Evolutionary conservation across 2,797 vertebrate species (phyloP).

Genomic region (Euthynnus affinis): DNA sequence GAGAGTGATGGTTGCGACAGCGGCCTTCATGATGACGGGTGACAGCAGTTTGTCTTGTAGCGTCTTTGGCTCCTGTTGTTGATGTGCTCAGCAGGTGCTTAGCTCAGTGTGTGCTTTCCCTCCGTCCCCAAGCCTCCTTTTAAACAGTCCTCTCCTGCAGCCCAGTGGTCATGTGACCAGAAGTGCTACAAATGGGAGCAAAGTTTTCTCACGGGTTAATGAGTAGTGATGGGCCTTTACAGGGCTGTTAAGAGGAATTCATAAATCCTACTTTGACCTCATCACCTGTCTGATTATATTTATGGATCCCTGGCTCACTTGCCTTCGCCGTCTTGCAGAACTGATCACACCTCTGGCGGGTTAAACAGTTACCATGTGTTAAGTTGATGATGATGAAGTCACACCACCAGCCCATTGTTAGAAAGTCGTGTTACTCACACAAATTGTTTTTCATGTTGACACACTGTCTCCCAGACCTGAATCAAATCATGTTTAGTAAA

Average conservation of each 20-base stretch:
- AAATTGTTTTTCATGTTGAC: neutral
- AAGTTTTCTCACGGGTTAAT: conserved; percentile 85
- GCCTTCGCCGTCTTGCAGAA: conserved; percentile 10
- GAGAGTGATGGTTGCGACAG: conserved; percentile 61
- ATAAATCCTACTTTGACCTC: conserved; percentile 80
- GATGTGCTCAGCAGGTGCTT: conserved; percentile 52
- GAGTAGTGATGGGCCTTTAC: conserved; percentile 74
- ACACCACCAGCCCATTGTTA: conserved; percentile 29
- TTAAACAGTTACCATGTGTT: conserved; percentile 59
- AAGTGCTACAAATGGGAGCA: conserved; percentile 44
- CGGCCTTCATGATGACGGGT: conserved; percentile 80
- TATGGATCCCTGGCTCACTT: conserved; percentile 40
- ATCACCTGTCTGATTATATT: conserved; percentile 61
- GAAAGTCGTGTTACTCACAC: conserved; percentile 11
- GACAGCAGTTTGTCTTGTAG: conserved; percentile 23
- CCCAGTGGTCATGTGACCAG: conserved; percentile 55
- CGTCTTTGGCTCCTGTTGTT: conserved; percentile 34
- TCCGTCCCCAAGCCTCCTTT: conserved; percentile 65
- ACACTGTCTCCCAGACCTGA: neutral
- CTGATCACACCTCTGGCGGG: conserved; percentile 19
- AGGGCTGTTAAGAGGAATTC: conserved; percentile 73
- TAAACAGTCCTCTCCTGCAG: conserved; percentile 61
- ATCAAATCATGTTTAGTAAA: neutral
- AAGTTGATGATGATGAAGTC: conserved; percentile 18
- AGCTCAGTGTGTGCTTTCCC: conserved; percentile 60